Percentiles rank a stretch among this genome's conserved stretches.
Conservation (phyloP, 1,140 invertebrate genomes). For the Aphelenchoides fujianensis region DNA sequence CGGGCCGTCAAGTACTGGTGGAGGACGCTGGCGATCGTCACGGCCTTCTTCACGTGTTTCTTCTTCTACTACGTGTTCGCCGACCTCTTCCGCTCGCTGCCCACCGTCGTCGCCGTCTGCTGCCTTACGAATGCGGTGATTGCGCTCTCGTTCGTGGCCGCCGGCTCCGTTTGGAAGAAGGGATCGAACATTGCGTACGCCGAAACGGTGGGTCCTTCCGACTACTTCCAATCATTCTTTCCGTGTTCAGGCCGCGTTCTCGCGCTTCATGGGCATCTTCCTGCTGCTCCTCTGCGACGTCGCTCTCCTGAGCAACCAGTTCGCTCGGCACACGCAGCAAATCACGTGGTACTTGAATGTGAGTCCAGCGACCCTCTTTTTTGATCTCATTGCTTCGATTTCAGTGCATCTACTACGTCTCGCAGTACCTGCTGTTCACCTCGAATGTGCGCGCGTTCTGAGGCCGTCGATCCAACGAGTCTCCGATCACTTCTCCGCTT, state of each 20-base stretch:
- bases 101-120: slow-evolving; percentile 28
- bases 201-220: slow-evolving; percentile 38
- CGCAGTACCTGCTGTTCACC: slow-evolving; percentile 40
- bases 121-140: slow-evolving; percentile 1
- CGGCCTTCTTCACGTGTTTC: slow-evolving; percentile 19
- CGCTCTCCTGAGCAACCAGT: slow-evolving; percentile 38
- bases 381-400: too few species aligned
- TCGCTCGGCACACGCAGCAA: slow-evolving; percentile 38
- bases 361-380: too few species aligned
- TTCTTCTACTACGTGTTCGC: slow-evolving; percentile 37
- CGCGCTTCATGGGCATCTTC: slow-evolving; percentile 42
- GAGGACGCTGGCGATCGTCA: slow-evolving; percentile 27
- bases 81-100: slow-evolving; percentile 41
- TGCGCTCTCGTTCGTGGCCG: slow-evolving; percentile 19
- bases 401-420: slow-evolving; percentile 44
- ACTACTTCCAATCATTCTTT: too few species aligned
- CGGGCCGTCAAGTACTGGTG: slow-evolving; percentile 35
- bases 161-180: slow-evolving; percentile 46
- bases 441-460: slow-evolving; percentile 41
- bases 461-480: too few species aligned
- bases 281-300: slow-evolving; percentile 36
- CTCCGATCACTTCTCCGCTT: too few species aligned
- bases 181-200: slow-evolving; percentile 42
- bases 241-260: slow-evolving; percentile 44
- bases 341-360: slow-evolving; percentile 37